phyloP scores from a whole-genome alignment of 2,888 invertebrate species.

The Chironomus tentans region DNA sequence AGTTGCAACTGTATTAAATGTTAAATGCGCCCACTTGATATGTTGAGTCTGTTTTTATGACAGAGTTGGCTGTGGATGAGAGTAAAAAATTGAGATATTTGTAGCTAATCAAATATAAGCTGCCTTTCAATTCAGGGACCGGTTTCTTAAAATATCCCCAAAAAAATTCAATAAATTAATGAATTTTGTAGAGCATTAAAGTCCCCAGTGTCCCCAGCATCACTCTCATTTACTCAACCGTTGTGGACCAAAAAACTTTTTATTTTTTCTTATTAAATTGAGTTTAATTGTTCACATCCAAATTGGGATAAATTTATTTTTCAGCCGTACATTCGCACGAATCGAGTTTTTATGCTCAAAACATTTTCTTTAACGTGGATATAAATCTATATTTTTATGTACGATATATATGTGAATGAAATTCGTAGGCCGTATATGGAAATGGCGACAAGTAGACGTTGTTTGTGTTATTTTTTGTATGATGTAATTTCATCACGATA shows the following conservation, averaged over 20 bases:
- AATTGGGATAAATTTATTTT: neutral
- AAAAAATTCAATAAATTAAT: too few species aligned
- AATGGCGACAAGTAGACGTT: conserved; percentile 6
- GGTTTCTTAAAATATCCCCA: too few species aligned
- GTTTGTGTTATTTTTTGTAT: neutral
- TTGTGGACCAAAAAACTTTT: neutral
- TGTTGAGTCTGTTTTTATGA: too few species aligned
- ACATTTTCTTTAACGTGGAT: neutral
- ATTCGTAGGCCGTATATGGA: neutral
- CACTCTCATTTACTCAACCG: neutral
- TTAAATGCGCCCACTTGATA: too few species aligned
- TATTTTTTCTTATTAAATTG: neutral
- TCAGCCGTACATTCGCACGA: neutral
- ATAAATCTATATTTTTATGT: neutral
- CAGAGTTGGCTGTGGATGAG: too few species aligned
- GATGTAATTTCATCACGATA: neutral
- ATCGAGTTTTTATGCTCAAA: neutral
- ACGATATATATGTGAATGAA: neutral
- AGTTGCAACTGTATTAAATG: too few species aligned
- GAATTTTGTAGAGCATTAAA: too few species aligned
- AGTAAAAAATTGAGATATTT: too few species aligned
- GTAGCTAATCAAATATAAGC: too few species aligned
- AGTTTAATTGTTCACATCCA: conserved; percentile 2
- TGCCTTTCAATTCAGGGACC: too few species aligned
- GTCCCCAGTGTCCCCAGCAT: too few species aligned